Conservation (phyloP, 1,140 invertebrate species). For the Babylonia areolata region DNA sequence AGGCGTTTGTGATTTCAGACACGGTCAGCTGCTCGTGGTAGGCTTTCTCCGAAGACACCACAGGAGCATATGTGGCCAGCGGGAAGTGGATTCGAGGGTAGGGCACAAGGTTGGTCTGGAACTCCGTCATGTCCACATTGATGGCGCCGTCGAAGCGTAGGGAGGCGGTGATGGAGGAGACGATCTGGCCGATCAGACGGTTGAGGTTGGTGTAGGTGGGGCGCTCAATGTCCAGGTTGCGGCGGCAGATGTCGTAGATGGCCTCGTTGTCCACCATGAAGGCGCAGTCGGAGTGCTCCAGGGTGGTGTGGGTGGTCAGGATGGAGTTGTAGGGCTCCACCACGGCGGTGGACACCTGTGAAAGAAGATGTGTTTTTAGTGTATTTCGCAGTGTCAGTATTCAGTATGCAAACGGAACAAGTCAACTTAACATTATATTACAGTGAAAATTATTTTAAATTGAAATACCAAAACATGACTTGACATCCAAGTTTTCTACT, state of each 20-base stretch:
- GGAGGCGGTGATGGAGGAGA: slow-evolving; percentile 79
- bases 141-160: slow-evolving; percentile 84
- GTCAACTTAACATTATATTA: background rate
- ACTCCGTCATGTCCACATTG: slow-evolving; percentile 84
- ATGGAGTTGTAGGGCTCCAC: slow-evolving; percentile 74
- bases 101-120: slow-evolving; percentile 81
- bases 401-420: too few relatives aligned
- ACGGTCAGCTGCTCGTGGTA: slow-evolving; percentile 75
- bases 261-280: slow-evolving; percentile 89
- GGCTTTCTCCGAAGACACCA: slow-evolving; percentile 78
- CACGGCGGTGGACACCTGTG: slow-evolving; percentile 53
- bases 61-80: slow-evolving; percentile 58
- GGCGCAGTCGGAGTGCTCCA: slow-evolving; percentile 75
- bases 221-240: slow-evolving; percentile 90
- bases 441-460: background rate
- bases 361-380: background rate
- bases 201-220: slow-evolving; percentile 77
- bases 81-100: slow-evolving; percentile 64
- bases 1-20: slow-evolving; percentile 80
- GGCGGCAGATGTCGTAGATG: slow-evolving; percentile 92
- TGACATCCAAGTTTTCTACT: too few relatives aligned
- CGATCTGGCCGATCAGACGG: slow-evolving; percentile 73
- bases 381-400: too few relatives aligned
- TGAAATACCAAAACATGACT: too few relatives aligned
- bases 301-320: slow-evolving; percentile 74